Evolutionary conservation across 2,797 vertebrate species (phyloP), one percentile per base, ranked within the genome.

Genomic region (Falco biarmicus): DNA sequence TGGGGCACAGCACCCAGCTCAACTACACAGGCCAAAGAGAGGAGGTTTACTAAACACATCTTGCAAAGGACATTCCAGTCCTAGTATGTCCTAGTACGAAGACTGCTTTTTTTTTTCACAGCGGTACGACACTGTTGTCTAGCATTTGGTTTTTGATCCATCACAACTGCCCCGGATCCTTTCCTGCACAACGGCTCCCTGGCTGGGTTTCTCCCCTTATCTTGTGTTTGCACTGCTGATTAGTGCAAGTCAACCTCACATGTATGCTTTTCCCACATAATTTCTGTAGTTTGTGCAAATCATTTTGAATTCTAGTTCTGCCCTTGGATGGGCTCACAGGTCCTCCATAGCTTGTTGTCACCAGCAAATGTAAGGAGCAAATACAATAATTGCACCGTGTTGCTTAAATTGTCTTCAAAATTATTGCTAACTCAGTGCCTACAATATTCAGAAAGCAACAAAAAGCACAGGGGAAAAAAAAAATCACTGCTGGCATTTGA

Each of bases 241-340:
- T 51, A 81, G 0, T 53, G 48, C 39, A 90, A 68, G 71, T 51
- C 57, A 85, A 54, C 13, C 29, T 76, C 21, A 6, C 39, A 9
- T 5, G 18, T 60, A 21, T 26, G 29, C 2, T 56, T 90, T 76
- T 86, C 25, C 50, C 50, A 64, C 18, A 16, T 34, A 4, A 88
- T 60, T 86, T 56, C 51, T 90, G 41, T 29, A 32, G 20, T 60
- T 68, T 45, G 26, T 56, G n/a, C 28, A 68, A 60, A 75, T 29
- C 4, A 31, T 61, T 80, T 73, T 29, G 19, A 56, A 37, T 53
- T 77, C 71, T 50, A 70, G 6, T 50, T 92, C 73, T 89, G 54
- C 21, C 50, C 31, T 56, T 0, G 0, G 31, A 59, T 24, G 15
- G 31, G 15, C 21, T 56, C 16, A 1, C 39, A 61, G 41, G 37